These are phyloP conservation scores for Centroberyx gerrardi DNA, from an alignment of 2,797 vertebrate genomes.

Conservation along the genomic window DNA sequence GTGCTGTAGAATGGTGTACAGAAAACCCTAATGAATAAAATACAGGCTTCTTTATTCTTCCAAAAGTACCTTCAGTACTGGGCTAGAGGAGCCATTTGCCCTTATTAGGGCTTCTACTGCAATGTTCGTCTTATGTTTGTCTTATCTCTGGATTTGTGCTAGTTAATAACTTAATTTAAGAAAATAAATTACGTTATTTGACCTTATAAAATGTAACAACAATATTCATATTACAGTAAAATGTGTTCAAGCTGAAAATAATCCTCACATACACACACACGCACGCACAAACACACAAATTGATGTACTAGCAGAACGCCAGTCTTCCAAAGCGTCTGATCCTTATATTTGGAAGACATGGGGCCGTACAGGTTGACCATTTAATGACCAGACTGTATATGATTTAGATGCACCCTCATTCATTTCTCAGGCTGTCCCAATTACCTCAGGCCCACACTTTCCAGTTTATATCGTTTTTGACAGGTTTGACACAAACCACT, in stretches of 20 bases:
- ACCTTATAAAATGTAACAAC: neutral
- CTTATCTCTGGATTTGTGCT: no score
- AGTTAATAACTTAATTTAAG: neutral
- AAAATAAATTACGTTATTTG: neutral
- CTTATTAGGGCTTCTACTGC: conserved; percentile 18
- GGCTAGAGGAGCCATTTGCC: conserved; percentile 28
- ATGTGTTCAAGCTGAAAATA: neutral
- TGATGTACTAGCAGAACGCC: neutral
- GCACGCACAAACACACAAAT: neutral
- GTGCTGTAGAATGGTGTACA: conserved; percentile 24
- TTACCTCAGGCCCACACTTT: conserved; percentile 29
- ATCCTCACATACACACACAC: neutral
- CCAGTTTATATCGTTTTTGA: conserved; percentile 55
- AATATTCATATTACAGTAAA: neutral
- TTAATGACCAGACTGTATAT: neutral
- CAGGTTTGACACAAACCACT: conserved; percentile 75
- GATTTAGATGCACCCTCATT: neutral
- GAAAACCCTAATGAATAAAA: conserved; percentile 32
- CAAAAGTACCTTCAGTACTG: conserved; percentile 38
- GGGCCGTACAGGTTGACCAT: neutral
- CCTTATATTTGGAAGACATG: neutral
- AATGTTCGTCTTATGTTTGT: no score
- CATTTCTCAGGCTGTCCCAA: conserved; percentile 17
- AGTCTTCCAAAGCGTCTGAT: neutral
- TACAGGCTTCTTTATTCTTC: conserved; percentile 32